Conservation (phyloP, 2,113 vertebrate species). For the Eurypyga helias region DNA sequence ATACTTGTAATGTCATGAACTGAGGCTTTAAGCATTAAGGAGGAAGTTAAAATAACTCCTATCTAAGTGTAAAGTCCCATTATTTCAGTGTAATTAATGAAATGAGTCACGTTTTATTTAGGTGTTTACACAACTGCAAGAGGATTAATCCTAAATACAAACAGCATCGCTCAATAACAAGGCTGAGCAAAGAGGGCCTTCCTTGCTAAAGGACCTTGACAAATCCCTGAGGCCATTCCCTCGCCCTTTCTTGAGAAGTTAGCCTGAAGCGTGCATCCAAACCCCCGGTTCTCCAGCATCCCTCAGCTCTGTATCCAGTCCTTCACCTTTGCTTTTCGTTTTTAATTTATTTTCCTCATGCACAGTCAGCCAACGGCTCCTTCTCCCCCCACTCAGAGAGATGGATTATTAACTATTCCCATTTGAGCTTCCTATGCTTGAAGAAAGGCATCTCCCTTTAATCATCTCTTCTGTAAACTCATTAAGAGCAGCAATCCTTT, state of each 20-base stretch:
- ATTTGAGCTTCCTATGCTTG: not conserved
- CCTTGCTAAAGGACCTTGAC: not conserved
- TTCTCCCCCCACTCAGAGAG: not conserved
- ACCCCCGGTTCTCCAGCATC: not conserved
- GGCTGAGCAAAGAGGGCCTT: accelerated
- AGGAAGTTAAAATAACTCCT: not conserved
- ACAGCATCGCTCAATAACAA: accelerated
- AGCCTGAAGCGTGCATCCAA: accelerated
- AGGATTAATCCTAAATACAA: not conserved
- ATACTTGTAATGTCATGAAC: not conserved
- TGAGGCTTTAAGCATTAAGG: not conserved
- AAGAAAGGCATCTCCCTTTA: not conserved
- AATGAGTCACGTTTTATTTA: not conserved
- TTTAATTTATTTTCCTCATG: not conserved
- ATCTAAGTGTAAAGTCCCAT: not conserved
- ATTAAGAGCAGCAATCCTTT: not conserved
- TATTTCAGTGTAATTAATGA: not conserved
- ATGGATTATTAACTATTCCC: not conserved
- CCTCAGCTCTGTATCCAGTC: not conserved
- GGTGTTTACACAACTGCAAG: not conserved
- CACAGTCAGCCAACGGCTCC: not conserved
- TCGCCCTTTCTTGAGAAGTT: accelerated
- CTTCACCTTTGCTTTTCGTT: not conserved
- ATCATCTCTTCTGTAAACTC: not conserved
- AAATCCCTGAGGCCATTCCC: not conserved